Base-by-base conservation (phyloP, 2,113 vertebrate species). In the Ophthalmotilapia sp. region DNA sequence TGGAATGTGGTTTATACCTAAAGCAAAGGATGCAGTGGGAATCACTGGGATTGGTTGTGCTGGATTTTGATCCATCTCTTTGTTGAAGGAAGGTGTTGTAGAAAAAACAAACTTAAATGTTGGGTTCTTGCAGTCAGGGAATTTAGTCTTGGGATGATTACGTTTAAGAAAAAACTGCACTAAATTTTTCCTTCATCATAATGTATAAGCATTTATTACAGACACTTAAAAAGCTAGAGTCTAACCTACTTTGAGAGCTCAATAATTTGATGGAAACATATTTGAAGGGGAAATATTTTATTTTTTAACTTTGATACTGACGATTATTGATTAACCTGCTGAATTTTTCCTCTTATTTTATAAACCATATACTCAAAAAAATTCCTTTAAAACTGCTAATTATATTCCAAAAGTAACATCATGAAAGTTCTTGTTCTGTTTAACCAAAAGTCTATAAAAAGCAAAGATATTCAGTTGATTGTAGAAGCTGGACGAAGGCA, bases 221-320 rank as follows among this genome's bases (percentile, higher is more conserved):
- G n/a, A 73, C 21, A 10, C 26, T 45, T 29, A 29, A 29, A 11
- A 29, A 19, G 23, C 40, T 47, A 19, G 40, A 47, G 14, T 45
- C 40, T 75, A 0, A 47, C 23, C 23, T 75, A 73, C 38, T 26
- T 45, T 73, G 21, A 73, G 68, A 73, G 0, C 21, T 45, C 70
- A 75, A 3, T 26, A 73, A 47, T 75, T 26, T 47, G 21, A 47
- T 29, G 40, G 23, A 7, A 26, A 75, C 40, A 47, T 15, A 45
- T 26, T 47, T 0, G 0, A 65, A 38, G 31, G 60, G 10, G 60
- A n/a, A 38, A 2, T 38, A 2, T 3, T n/a, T 5, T 5, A 6
- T 13, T 65, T n/a, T 65, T 65, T 21, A 3, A 38, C 10, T 65
- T 38, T 65, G 60, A 38, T 13, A 65, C 0, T 19, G 23, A 29